These are phyloP conservation scores for Trichonephila inaurata DNA, from an alignment of 1,140 invertebrate species.

Conservation along the genomic window DNA sequence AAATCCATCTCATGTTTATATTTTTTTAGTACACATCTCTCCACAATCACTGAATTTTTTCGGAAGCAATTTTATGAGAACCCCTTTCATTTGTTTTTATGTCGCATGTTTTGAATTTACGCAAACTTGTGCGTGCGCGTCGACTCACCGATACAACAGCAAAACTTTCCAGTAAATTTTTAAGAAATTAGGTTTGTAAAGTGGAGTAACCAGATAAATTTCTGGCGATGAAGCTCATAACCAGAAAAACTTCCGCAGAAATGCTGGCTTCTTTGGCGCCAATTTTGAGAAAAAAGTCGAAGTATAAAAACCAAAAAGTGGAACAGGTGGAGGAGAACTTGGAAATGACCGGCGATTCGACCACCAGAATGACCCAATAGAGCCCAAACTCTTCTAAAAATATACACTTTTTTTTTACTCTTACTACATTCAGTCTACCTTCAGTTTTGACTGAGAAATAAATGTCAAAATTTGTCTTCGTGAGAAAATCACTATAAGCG, in stretches of 20 bases:
- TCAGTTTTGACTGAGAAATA: slow-evolving; percentile 12
- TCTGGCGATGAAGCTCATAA: not conserved
- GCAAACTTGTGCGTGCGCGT: not conserved
- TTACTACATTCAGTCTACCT: slow-evolving; percentile 23
- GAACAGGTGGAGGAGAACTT: not conserved
- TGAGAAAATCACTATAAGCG: slow-evolving; percentile 38
- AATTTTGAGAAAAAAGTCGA: not conserved
- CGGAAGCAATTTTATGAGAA: too few species aligned
- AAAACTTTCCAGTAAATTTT: not conserved
- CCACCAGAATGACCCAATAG: not conserved
- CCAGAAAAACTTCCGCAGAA: not conserved
- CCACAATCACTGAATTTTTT: too few species aligned
- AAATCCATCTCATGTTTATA: too few species aligned
- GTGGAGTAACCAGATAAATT: slow-evolving; percentile 22
- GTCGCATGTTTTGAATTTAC: not conserved
- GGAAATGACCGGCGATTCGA: not conserved
- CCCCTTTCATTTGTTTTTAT: too few species aligned
- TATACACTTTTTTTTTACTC: not conserved
- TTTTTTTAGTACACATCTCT: too few species aligned
- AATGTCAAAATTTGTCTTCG: slow-evolving; percentile 38
- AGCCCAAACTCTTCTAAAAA: not conserved
- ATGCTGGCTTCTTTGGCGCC: not conserved
- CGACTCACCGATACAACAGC: not conserved
- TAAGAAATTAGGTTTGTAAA: slow-evolving; percentile 38
- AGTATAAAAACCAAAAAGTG: not conserved